Evolutionary conservation across 2,888 invertebrate genomes (phyloP).

Genomic region (Pycnomerus fuliginosus): DNA sequence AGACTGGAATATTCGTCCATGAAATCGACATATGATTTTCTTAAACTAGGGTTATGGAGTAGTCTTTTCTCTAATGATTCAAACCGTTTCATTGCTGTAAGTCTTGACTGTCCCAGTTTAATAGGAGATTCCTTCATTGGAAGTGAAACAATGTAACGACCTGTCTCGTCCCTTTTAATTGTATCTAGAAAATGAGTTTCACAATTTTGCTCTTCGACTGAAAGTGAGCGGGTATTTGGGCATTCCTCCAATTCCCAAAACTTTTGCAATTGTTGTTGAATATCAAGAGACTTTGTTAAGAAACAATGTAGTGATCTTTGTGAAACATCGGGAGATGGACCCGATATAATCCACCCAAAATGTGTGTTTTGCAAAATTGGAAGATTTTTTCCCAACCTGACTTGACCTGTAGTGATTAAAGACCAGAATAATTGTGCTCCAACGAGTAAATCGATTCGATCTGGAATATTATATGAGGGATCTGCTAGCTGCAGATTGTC

Average conservation of each 20-base stretch:
- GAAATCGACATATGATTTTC: conserved; percentile 23
- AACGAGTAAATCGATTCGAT: conserved; percentile 23
- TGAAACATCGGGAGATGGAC: conserved; percentile 1
- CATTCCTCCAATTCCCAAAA: conserved; percentile 29
- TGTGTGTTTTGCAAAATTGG: conserved; percentile 24
- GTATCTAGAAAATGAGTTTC: conserved; percentile 26
- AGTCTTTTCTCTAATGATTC: conserved; percentile 24
- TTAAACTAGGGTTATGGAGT: conserved; percentile 12
- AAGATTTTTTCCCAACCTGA: conserved; percentile 4
- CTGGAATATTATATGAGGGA: conserved; percentile 20
- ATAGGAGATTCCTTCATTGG: conserved; percentile 21
- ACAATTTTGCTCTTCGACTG: conserved; percentile 8
- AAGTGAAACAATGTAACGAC: conserved; percentile 24
- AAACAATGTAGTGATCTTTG: background rate
- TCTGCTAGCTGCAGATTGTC: conserved; percentile 24
- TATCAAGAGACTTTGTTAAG: conserved; percentile 3
- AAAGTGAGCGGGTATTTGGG: conserved; percentile 4
- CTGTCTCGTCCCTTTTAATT: conserved; percentile 8
- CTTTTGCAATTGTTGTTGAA: conserved; percentile 8
- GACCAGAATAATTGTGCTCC: conserved; percentile 24
- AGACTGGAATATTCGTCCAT: conserved; percentile 28
- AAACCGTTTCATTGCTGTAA: conserved; percentile 21
- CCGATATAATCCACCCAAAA: conserved; percentile 29
- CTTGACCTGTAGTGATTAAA: conserved; percentile 16
- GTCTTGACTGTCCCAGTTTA: conserved; percentile 9